A percentile compares a stretch with the other conserved stretches of the same genome.
phyloP scores from a whole-genome alignment of 2,113 vertebrate species.

The Bostrychus sinensis region DNA sequence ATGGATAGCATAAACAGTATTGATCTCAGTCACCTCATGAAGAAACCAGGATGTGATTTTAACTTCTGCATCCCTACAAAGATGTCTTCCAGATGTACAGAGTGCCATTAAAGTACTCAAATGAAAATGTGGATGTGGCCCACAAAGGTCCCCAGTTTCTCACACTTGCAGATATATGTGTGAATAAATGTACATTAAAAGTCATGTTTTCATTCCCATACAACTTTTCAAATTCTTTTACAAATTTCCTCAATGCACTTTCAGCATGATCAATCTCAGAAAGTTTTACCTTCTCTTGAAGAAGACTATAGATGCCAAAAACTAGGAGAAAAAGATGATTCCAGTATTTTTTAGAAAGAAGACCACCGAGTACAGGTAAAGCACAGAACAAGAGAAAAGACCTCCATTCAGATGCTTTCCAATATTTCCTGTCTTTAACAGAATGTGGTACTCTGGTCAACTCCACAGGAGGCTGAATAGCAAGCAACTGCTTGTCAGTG shows the following conservation, averaged over 20 bases:
- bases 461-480: not conserved
- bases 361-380: not conserved
- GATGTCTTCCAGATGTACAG: too few relatives aligned
- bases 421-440: slow-evolving; percentile 5
- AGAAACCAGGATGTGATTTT: too few relatives aligned
- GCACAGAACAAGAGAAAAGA: not conserved
- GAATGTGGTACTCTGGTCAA: slow-evolving; percentile 5
- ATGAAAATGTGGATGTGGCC: slow-evolving; percentile 31
- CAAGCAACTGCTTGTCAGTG: not conserved
- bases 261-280: slow-evolving; percentile 7
- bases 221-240: slow-evolving; percentile 9
- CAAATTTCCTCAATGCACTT: slow-evolving; percentile 10
- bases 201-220: slow-evolving; percentile 7
- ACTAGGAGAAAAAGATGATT: not conserved
- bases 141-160: not conserved
- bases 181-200: slow-evolving; percentile 24
- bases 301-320: not conserved
- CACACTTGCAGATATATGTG: slow-evolving; percentile 5
- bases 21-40: too few relatives aligned
- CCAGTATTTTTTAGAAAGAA: not conserved
- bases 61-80: too few relatives aligned
- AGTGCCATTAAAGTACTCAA: slow-evolving; percentile 30
- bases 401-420: slow-evolving; percentile 16
- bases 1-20: too few relatives aligned
- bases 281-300: not conserved